phyloP scores from a whole-genome alignment of 2,888 invertebrate genomes.

The Colletes collaris region DNA sequence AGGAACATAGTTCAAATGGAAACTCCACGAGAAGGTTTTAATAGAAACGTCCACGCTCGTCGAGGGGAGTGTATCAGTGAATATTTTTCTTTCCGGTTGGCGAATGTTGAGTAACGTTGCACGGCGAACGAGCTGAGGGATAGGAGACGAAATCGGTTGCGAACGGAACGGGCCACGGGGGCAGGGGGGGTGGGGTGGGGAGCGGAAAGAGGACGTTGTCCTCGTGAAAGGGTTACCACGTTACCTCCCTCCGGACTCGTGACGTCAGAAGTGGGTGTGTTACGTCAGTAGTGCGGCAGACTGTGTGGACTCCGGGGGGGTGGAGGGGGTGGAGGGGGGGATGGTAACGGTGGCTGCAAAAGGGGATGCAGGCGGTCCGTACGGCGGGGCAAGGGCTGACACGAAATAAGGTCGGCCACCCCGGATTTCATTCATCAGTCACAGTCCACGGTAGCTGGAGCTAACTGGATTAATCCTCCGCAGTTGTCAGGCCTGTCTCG shows the following conservation, averaged over 20 bases:
- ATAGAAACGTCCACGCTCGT: too few species aligned
- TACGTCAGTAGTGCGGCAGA: conserved; percentile 76
- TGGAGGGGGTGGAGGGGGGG: background rate
- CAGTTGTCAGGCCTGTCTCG: conserved; percentile 38
- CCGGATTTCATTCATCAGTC: conserved; percentile 78
- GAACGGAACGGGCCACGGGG: background rate
- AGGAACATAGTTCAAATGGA: too few species aligned
- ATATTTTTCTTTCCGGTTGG: too few species aligned
- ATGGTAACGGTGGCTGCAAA: conserved; percentile 11
- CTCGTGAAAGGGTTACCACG: conserved; percentile 60
- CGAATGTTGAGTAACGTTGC: too few species aligned
- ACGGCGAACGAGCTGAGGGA: background rate
- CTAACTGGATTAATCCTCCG: conserved; percentile 63
- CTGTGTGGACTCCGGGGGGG: conserved; percentile 61
- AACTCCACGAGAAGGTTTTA: too few species aligned
- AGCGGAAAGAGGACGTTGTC: conserved; percentile 56
- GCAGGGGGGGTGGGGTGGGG: background rate
- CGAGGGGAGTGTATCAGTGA: too few species aligned
- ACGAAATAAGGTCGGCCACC: conserved; percentile 77
- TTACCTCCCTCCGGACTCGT: conserved; percentile 57
- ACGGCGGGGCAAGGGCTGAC: conserved; percentile 51
- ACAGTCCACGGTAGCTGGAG: conserved; percentile 62
- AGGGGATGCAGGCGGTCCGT: conserved; percentile 46
- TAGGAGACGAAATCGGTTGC: background rate
- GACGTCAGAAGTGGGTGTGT: conserved; percentile 73